Base-by-base conservation (phyloP, 2,797 vertebrate genomes). In the Acanthornis magna region DNA sequence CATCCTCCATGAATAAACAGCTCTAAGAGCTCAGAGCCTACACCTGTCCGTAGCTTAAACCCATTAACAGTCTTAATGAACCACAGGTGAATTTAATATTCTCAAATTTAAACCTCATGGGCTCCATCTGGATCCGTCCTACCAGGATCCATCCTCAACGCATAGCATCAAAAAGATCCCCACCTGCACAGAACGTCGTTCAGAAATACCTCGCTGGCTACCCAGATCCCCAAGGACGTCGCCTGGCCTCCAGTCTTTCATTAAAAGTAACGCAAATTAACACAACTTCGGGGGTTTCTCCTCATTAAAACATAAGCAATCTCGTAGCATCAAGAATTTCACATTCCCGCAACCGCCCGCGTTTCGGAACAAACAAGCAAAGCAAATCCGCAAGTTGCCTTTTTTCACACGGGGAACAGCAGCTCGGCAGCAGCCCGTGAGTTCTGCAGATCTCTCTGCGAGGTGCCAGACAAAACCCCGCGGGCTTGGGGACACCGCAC, bases 1-100 rank as follows among this genome's bases (percentile, higher is more conserved):
- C 48, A 48, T 15, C 12, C 40, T 17, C 23, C 26, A 4, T 0
- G 4, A 63, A 47, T 11, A 54, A 60, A 5, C 7, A 63, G 43
- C 29, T 26, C 27, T 1, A 6, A 40, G 50, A 55, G 40, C 32
- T 54, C 57, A 17, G 14, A 72, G 11, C 45, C 67, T 11, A 18
- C 74, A 76, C 20, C 38, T 16, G n/a, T 22, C 29, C 20, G 2
- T 0, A 7, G 9, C 13, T 51, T 11, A 30, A 42, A 30, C 21
- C 16, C 2, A 20, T 1, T 4, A 27, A 2, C 3, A 0, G 9
- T 1, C 38, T 30, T 53, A 16, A 4, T 1, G 4, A 93, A 3
- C 29, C 73, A 79, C 57, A 15, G 10, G 11, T 4, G 15, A 76
- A 29, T 2, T 5, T 6, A 1, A 19, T 4, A 5, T 4, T 21